Conservation (phyloP, 2,797 vertebrate species). For the Anisognathus igniventris region DNA sequence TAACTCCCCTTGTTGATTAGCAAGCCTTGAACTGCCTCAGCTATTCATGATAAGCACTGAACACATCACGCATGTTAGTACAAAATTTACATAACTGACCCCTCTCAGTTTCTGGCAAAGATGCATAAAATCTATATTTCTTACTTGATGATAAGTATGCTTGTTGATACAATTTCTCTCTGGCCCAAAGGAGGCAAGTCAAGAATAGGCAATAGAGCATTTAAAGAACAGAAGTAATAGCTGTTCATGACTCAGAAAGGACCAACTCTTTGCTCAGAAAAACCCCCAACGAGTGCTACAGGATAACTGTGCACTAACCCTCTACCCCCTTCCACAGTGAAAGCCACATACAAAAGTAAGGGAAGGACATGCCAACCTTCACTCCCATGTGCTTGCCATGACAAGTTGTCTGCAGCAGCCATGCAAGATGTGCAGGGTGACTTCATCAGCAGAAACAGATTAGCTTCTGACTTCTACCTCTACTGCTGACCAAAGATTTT, state of each 20-base stretch:
- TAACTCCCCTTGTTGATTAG: not conserved
- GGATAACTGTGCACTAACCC: not conserved
- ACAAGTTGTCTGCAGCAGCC: fast-evolving
- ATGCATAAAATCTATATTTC: not conserved
- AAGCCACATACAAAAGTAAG: not conserved
- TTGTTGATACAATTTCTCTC: not conserved
- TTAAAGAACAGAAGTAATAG: not conserved
- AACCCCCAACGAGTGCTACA: fast-evolving
- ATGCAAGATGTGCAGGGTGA: not conserved
- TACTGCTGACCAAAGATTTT: not conserved
- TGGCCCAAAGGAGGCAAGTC: not conserved
- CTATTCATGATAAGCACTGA: not conserved
- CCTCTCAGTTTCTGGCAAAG: not conserved
- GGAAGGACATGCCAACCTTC: not conserved
- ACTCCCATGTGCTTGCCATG: fast-evolving
- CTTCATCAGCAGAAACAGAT: not conserved
- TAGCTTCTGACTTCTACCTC: not conserved
- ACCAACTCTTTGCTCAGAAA: not conserved
- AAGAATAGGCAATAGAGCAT: not conserved
- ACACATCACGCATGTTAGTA: fast-evolving
- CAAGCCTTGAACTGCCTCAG: not conserved
- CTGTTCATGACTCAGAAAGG: not conserved
- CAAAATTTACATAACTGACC: not conserved
- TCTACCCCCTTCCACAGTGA: not conserved
- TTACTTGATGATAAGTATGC: not conserved